A percentile compares a stretch with the other conserved stretches of the same genome.
Evolutionary conservation across 2,113 vertebrate species (phyloP).

Genomic region (Andinoacara biseriatus): DNA sequence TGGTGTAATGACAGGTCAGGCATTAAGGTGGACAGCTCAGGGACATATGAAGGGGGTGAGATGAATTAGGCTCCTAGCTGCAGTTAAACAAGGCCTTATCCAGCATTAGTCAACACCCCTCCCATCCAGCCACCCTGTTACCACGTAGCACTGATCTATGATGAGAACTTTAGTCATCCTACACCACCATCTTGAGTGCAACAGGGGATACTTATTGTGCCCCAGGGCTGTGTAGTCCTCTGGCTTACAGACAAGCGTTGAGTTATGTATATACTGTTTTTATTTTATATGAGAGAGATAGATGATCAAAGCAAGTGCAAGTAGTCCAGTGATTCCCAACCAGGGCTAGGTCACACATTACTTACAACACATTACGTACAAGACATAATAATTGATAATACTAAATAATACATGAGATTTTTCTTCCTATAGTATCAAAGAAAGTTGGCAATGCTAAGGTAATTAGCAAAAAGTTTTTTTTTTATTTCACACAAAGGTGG

Average conservation of each 20-base stretch:
- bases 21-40: conserved; percentile 72
- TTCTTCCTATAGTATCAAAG: background rate
- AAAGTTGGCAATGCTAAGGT: background rate
- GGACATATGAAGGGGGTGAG: conserved; percentile 43
- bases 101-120: conserved; percentile 46
- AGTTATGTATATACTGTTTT: background rate
- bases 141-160: background rate
- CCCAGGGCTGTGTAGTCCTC: conserved; percentile 26
- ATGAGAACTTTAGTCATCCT: conserved; percentile 13
- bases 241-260: background rate
- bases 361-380: background rate
- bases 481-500: background rate
- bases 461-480: background rate
- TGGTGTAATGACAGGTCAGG: conserved; percentile 70
- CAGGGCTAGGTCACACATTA: background rate
- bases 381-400: background rate
- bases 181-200: conserved; percentile 11
- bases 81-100: conserved; percentile 65
- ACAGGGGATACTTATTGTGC: conserved; percentile 21
- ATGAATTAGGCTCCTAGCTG: conserved; percentile 53
- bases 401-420: background rate
- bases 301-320: background rate
- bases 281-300: conserved; percentile 14
- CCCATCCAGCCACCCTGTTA: background rate
- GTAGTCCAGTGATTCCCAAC: conserved; percentile 1